A percentile compares a stretch with the other conserved stretches of the same genome.
phyloP scores from a whole-genome alignment of 1,140 invertebrate species.

The Drosophila aff. region DNA sequence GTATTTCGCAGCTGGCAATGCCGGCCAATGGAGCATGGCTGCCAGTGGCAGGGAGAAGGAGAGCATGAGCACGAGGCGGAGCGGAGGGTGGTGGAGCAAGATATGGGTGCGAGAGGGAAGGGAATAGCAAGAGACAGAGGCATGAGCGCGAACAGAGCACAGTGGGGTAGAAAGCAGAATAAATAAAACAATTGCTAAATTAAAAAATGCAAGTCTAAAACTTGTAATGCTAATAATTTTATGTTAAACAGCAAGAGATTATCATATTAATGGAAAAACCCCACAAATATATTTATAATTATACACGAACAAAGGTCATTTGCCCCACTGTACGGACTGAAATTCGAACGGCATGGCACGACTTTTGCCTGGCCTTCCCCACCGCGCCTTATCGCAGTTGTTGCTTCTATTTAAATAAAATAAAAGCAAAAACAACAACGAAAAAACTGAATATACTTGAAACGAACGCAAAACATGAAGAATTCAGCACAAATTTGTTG shows the following conservation, averaged over 20 bases:
- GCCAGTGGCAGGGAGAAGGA: constrained; percentile 13
- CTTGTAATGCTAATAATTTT: no score
- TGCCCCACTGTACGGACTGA: constrained; percentile 55
- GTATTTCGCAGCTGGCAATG: constrained; percentile 58
- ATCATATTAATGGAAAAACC: not conserved
- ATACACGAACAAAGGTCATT: not conserved
- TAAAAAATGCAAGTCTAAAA: not conserved
- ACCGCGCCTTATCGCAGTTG: constrained; percentile 50
- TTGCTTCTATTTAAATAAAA: constrained; percentile 72
- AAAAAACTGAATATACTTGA: constrained; percentile 48
- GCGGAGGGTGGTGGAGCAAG: constrained; percentile 8
- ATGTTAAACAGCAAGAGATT: not conserved
- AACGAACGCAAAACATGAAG: constrained; percentile 57
- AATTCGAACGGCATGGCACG: constrained; percentile 65
- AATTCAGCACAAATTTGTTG: constrained; percentile 71
- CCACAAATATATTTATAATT: not conserved
- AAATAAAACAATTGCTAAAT: no score
- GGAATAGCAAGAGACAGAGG: constrained; percentile 7
- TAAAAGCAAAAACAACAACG: constrained; percentile 22
- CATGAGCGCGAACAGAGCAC: constrained; percentile 27
- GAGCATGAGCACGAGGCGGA: not conserved
- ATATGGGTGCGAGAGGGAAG: not conserved
- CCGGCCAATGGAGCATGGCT: constrained; percentile 15
- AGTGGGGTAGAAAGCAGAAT: constrained; percentile 14
- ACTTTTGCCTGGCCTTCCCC: constrained; percentile 42